Percentiles rank a stretch among this genome's conserved stretches.
phyloP scores from a whole-genome alignment of 2,797 vertebrate species.

The Pampus argenteus region DNA sequence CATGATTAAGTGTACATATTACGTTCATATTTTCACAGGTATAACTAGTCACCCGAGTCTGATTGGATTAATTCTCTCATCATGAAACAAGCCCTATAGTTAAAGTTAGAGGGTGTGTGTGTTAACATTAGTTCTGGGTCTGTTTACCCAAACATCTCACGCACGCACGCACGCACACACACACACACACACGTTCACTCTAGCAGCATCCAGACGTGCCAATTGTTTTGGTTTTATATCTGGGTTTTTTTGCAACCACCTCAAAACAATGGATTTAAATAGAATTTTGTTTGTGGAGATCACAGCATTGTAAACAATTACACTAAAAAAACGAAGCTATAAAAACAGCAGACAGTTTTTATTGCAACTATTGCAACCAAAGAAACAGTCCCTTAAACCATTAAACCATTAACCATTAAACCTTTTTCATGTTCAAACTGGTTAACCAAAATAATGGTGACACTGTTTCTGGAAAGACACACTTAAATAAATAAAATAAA shows the following conservation, averaged over 20 bases:
- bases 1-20: slow-evolving; percentile 37
- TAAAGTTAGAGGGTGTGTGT: slow-evolving; percentile 21
- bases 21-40: slow-evolving; percentile 51
- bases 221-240: slow-evolving; percentile 9
- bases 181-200: background rate
- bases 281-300: background rate
- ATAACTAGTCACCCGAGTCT: slow-evolving; percentile 36
- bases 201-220: background rate
- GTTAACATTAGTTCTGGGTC: slow-evolving; percentile 24
- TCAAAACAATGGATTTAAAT: background rate
- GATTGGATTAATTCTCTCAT: slow-evolving; percentile 26
- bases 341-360: background rate
- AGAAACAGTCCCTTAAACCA: too few relatives aligned
- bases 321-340: background rate
- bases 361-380: background rate
- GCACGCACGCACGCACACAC: background rate
- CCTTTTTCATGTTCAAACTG: background rate
- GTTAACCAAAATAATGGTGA: background rate
- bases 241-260: background rate
- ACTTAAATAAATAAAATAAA: too few relatives aligned
- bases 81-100: slow-evolving; percentile 10
- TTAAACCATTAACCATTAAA: too few relatives aligned
- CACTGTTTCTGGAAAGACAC: background rate
- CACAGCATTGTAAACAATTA: background rate
- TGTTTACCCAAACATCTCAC: slow-evolving; percentile 17